A percentile compares a stretch with the other conserved stretches of the same genome.
Conservation (phyloP, 2,113 vertebrate genomes). For the Ameiurus melas region DNA sequence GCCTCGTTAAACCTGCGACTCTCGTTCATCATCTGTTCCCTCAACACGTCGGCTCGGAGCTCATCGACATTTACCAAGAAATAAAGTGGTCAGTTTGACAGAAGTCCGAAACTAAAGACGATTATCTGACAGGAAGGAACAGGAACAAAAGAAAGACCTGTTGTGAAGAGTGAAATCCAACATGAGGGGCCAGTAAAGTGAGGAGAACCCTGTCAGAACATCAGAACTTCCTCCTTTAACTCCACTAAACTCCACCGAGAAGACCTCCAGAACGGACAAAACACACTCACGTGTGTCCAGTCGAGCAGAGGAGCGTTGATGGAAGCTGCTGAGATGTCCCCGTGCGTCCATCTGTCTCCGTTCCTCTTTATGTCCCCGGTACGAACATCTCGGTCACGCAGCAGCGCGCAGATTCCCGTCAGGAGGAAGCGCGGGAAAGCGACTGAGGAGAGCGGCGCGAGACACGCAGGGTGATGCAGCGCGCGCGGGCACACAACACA, state of each 20-base stretch:
- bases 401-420: neutral
- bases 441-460: neutral
- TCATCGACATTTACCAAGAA: neutral
- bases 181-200: neutral
- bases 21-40: neutral
- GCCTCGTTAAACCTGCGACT: conserved; percentile 9
- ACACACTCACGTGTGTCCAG: neutral
- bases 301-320: neutral
- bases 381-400: neutral
- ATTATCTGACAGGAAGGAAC: neutral
- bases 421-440: conserved; percentile 3
- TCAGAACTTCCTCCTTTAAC: neutral
- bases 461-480: neutral
- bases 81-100: neutral
- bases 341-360: neutral
- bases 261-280: neutral
- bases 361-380: neutral
- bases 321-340: neutral
- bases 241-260: neutral
- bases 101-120: neutral
- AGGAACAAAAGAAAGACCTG: neutral
- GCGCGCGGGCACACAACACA: neutral
- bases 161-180: neutral
- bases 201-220: conserved; percentile 1
- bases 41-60: neutral